Conservation (phyloP, 2,888 invertebrate species). For the Alcis repandata region DNA sequence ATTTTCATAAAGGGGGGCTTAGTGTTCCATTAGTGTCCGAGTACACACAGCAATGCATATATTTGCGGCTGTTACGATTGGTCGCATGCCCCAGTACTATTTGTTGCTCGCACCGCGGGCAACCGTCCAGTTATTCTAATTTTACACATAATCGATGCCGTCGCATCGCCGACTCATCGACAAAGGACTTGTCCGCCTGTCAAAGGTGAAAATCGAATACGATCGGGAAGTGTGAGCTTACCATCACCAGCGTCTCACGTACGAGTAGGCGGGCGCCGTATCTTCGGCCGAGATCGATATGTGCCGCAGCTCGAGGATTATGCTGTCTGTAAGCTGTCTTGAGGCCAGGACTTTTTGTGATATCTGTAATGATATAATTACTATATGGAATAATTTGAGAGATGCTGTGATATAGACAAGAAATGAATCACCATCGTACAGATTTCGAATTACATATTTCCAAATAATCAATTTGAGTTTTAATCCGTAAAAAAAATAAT, state of each 20-base stretch:
- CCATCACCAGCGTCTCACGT: slow-evolving; percentile 21
- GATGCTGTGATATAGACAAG: neutral
- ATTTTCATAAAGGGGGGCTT: slow-evolving; percentile 28
- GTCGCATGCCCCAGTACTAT: slow-evolving; percentile 87
- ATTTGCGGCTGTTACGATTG: slow-evolving; percentile 82
- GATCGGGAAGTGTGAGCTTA: slow-evolving; percentile 32
- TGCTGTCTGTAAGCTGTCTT: slow-evolving; percentile 25
- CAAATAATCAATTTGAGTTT: no score
- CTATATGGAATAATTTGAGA: neutral
- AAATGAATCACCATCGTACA: neutral
- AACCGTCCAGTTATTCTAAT: slow-evolving; percentile 86
- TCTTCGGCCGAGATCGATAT: slow-evolving; percentile 23
- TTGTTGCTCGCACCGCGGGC: slow-evolving; percentile 82
- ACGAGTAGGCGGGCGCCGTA: no score
- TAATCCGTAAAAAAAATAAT: no score
- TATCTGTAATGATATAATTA: neutral
- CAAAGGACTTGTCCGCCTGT: slow-evolving; percentile 74
- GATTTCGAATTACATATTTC: neutral
- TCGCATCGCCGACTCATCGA: slow-evolving; percentile 78
- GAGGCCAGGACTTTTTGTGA: neutral
- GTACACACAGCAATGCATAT: slow-evolving; percentile 71
- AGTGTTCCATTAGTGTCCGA: slow-evolving; percentile 72
- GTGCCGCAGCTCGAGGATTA: slow-evolving; percentile 12
- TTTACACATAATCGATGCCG: slow-evolving; percentile 86
- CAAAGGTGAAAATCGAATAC: slow-evolving; percentile 61